These are phyloP conservation scores for Melanotaenia duboulayi DNA, from an alignment of 2,113 vertebrate species.

Conservation along the genomic window DNA sequence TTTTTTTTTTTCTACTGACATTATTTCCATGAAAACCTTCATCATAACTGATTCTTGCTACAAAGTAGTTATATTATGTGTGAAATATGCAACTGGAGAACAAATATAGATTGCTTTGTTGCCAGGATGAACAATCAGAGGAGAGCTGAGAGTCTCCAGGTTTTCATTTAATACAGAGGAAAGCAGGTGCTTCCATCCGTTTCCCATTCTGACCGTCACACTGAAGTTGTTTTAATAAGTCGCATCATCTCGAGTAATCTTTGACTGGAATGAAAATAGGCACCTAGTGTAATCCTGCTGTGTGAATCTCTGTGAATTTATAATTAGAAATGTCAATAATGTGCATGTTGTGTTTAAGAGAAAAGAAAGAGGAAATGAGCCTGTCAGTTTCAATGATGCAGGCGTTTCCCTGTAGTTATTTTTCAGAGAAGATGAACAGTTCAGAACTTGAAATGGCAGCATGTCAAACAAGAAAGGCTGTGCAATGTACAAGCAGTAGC, in stretches of 20 bases:
- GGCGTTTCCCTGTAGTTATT: constrained; percentile 70
- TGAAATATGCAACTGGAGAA: constrained; percentile 51
- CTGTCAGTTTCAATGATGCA: constrained; percentile 77
- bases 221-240: constrained; percentile 56
- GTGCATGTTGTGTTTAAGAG: constrained; percentile 70
- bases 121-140: constrained; percentile 39
- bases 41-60: background rate
- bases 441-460: constrained; percentile 68
- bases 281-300: constrained; percentile 30
- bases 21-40: background rate
- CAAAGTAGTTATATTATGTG: constrained; percentile 2
- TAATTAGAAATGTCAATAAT: constrained; percentile 74
- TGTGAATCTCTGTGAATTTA: constrained; percentile 43
- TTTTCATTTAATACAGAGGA: constrained; percentile 36
- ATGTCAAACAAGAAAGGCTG: constrained; percentile 66
- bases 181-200: constrained; percentile 49
- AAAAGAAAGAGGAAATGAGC: constrained; percentile 75
- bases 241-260: constrained; percentile 61
- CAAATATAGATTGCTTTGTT: constrained; percentile 41
- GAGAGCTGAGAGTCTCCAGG: constrained; percentile 40
- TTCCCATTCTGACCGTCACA: constrained; percentile 29
- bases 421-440: constrained; percentile 67
- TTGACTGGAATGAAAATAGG: constrained; percentile 55
- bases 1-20: background rate
- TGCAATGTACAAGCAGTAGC: constrained; percentile 65